Conservation (phyloP, 2,888 invertebrate genomes). For the Amphimallon solstitiale region DNA sequence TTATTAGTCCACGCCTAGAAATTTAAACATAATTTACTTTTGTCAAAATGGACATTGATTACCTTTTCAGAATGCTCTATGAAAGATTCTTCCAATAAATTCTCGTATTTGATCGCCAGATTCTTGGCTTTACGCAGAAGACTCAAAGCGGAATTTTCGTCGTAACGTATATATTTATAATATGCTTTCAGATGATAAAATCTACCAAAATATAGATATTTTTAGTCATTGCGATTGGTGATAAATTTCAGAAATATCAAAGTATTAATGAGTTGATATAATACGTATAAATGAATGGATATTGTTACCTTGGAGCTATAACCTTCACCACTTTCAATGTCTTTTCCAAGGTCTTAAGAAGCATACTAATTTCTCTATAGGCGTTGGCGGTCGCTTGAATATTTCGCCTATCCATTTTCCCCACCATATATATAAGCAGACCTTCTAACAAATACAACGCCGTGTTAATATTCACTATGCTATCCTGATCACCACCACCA, state of each 20-base stretch:
- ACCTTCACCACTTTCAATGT: constrained; percentile 52
- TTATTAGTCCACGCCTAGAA: constrained; percentile 67
- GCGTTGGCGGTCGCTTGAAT: constrained; percentile 50
- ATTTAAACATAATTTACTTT: constrained; percentile 9
- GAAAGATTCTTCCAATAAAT: constrained; percentile 64
- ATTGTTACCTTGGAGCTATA: constrained; percentile 62
- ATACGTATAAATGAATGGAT: too few relatives aligned
- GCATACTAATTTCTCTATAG: constrained; percentile 52
- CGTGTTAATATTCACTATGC: constrained; percentile 62
- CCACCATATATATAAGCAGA: constrained; percentile 66
- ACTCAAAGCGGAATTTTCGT: constrained; percentile 59
- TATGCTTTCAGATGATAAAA: constrained; percentile 67
- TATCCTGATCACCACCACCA: constrained; percentile 53
- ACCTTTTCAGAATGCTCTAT: constrained; percentile 67
- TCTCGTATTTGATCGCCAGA: constrained; percentile 59
- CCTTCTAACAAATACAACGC: constrained; percentile 68
- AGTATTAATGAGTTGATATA: too few relatives aligned
- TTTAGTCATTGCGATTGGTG: not conserved
- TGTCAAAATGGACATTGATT: constrained; percentile 41
- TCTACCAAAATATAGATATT: constrained; percentile 54
- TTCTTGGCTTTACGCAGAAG: constrained; percentile 62
- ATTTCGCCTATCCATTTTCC: constrained; percentile 55
- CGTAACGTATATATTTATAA: constrained; percentile 64
- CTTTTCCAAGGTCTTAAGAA: constrained; percentile 54
- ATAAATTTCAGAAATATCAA: too few relatives aligned